These are phyloP conservation scores for Puffinus mauretanicus DNA, from an alignment of 2,113 vertebrate species.

Conservation along the genomic window DNA sequence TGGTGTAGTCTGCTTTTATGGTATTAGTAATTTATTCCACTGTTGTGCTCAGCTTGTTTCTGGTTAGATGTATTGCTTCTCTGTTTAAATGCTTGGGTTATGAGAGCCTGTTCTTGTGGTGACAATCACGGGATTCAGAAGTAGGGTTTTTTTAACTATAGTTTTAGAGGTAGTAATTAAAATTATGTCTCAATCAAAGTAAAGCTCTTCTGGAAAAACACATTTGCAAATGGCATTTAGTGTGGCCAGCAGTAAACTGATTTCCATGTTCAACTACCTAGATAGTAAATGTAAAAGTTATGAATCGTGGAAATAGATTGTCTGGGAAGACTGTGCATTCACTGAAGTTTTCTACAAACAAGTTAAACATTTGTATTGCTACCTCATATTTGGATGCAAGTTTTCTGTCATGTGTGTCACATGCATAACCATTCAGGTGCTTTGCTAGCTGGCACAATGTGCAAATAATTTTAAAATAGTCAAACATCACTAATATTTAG, in stretches of 20 bases:
- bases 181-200: background rate
- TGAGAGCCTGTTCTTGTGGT: background rate
- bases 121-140: background rate
- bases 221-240: background rate
- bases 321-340: background rate
- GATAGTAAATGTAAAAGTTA: background rate
- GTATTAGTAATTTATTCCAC: background rate
- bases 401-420: background rate
- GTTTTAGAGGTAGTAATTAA: background rate
- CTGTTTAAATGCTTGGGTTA: background rate
- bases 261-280: background rate
- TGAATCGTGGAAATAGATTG: background rate
- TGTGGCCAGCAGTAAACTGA: background rate
- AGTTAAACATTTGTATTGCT: background rate
- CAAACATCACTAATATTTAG: background rate
- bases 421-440: background rate
- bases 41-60: background rate
- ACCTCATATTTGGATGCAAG: background rate
- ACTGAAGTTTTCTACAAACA: background rate
- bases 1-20: background rate
- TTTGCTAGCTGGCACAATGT: background rate
- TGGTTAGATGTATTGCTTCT: background rate
- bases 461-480: background rate
- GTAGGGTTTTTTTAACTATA: fast-evolving
- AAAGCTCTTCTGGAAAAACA: background rate